Conservation (phyloP, 2,888 invertebrate genomes). For the Drosophila neonasuta region DNA sequence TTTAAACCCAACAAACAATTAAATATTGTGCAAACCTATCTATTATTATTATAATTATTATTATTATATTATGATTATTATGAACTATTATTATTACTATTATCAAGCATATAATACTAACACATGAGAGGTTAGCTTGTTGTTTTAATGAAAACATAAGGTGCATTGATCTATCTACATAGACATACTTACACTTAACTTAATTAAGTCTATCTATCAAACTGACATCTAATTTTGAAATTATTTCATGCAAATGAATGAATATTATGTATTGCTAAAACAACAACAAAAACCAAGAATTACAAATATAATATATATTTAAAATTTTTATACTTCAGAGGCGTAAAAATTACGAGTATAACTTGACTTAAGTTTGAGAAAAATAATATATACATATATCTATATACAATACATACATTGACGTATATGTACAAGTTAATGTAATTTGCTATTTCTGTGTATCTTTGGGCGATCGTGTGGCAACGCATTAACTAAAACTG, state of each 20-base stretch:
- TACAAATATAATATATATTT: constrained; percentile 16
- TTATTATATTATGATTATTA: constrained; percentile 36
- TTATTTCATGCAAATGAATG: constrained; percentile 45
- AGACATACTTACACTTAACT: constrained; percentile 41
- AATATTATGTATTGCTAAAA: constrained; percentile 34
- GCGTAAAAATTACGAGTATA: constrained; percentile 41
- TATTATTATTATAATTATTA: constrained; percentile 37
- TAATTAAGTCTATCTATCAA: constrained; percentile 44
- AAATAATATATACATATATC: constrained; percentile 28
- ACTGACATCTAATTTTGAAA: constrained; percentile 55
- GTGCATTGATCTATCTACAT: constrained; percentile 65
- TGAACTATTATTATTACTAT: constrained; percentile 27
- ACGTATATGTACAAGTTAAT: constrained; percentile 33
- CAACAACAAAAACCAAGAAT: constrained; percentile 5
- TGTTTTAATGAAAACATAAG: constrained; percentile 50
- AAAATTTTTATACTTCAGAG: constrained; percentile 63
- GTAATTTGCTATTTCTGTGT: constrained; percentile 52
- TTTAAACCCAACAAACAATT: constrained; percentile 59
- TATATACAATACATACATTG: constrained; percentile 20
- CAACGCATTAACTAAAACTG: constrained; percentile 47
- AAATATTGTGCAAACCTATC: constrained; percentile 37
- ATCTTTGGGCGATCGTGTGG: constrained; percentile 36
- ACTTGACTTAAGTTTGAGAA: constrained; percentile 49
- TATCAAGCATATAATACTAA: constrained; percentile 33
- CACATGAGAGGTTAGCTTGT: constrained; percentile 38